Percentiles rank a stretch among this genome's conserved stretches.
phyloP scores from a whole-genome alignment of 2,797 vertebrate species.

The Spheniscus humboldti region DNA sequence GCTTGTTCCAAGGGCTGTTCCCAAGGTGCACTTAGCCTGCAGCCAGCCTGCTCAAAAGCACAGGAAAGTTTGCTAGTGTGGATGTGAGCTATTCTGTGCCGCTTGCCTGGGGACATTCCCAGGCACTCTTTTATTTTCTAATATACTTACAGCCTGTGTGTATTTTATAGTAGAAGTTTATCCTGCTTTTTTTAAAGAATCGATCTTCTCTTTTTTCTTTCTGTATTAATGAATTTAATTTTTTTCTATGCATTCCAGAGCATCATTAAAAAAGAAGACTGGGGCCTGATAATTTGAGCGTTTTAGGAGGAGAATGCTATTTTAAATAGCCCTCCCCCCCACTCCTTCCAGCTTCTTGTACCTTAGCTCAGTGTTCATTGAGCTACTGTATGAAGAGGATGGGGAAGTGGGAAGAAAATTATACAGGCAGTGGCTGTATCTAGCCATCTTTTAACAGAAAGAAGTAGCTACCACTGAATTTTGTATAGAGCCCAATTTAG shows the following conservation, averaged over 20 bases:
- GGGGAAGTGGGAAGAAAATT: not conserved
- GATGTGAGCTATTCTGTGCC: not conserved
- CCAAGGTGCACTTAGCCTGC: not conserved
- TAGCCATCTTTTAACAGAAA: not conserved
- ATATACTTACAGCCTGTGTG: too few relatives aligned
- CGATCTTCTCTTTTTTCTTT: not conserved
- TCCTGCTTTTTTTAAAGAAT: not conserved
- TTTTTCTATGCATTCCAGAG: not conserved
- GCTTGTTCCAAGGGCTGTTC: not conserved
- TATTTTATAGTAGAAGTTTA: not conserved
- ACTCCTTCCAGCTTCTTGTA: not conserved
- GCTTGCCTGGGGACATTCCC: too few relatives aligned
- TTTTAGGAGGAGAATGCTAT: not conserved
- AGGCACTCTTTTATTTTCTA: too few relatives aligned
- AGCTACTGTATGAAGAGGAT: not conserved
- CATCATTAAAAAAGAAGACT: not conserved
- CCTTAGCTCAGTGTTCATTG: not conserved
- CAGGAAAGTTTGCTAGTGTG: not conserved
- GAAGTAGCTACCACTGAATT: not conserved
- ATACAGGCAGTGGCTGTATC: not conserved
- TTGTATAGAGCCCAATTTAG: not conserved
- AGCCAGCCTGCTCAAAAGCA: not conserved
- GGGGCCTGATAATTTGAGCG: not conserved
- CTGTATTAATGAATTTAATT: not conserved
- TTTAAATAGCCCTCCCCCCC: not conserved